Conservation (phyloP, 2,113 vertebrate genomes). For the Megatriorchis doriae region DNA sequence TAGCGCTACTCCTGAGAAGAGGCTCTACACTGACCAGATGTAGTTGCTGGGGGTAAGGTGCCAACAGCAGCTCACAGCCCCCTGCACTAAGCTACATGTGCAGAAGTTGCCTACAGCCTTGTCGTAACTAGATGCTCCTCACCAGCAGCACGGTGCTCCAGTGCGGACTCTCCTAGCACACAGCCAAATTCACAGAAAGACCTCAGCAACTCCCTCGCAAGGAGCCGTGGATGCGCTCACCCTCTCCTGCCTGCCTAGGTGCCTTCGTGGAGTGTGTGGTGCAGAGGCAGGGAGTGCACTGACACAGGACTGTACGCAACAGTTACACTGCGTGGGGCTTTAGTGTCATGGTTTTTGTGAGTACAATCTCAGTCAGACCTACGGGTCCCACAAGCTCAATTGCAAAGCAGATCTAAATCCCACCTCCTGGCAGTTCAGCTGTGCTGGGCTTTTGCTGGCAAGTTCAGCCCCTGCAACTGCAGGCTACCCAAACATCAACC, state of each 20-base stretch:
- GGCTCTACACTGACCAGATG: background rate
- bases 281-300: background rate
- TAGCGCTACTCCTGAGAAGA: background rate
- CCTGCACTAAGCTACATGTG: rapidly evolving
- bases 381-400: background rate
- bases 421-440: background rate
- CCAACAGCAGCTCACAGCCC: background rate
- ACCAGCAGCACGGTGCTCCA: background rate
- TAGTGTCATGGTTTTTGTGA: background rate
- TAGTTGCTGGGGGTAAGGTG: background rate
- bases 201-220: background rate
- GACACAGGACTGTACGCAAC: rapidly evolving
- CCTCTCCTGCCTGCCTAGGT: background rate
- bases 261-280: rapidly evolving
- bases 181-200: background rate
- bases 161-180: background rate
- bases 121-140: background rate
- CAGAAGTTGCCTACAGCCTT: background rate
- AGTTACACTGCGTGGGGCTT: rapidly evolving
- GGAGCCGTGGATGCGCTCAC: rapidly evolving
- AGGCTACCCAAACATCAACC: background rate
- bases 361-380: rapidly evolving
- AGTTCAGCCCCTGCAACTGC: background rate
- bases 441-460: background rate
- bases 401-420: background rate